Base-by-base conservation (phyloP, 2,888 invertebrate species). In the Dugesia japonica region DNA sequence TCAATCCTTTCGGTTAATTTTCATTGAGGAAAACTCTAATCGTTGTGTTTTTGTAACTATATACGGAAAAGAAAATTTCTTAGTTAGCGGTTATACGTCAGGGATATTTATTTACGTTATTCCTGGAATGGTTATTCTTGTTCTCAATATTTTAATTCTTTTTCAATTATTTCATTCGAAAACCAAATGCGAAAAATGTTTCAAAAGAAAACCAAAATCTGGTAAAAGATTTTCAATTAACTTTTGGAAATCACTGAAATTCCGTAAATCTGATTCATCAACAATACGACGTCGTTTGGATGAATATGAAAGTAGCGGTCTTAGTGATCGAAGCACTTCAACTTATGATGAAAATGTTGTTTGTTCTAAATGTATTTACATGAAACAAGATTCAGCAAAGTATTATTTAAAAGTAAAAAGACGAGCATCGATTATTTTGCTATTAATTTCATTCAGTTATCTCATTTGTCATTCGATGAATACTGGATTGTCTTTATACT, bases 1-100 rank as follows among this genome's bases (percentile, higher is more conserved):
- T 17, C 83, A 83, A 77, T 79, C 81, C 4, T 83, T 82, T 75
- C 80, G 83, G 0, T 77, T 82, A 23, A 76, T 81, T n/a, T 79
- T 81, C 79, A 77, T 81, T n/a, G 81, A 79, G 42, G 79, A 80
- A 28, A 56, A 76, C 9, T 75, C 77, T n/a, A 71, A 31, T 9
- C 71, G 56, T 0, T 79, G 79, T 42, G 74, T 42, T 42, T 72
- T 74, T 33, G 15, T 26, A 26, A 26, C 42, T 1, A 71, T 77
- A 7, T 4, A 4, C 26, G 23, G 7, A 17, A 17, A 7, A 28
- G n/a, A 72, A 7, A 72, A 72, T 20, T 27, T 72, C 23, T 7
- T 72, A 4, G 1, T 72, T 26, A 72, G 28, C 23, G 1, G n/a
- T n/a, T 27, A 28, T 28, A 7, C n/a, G 1, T 17, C n/a, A 15